A percentile compares a stretch with the other conserved stretches of the same genome.
These are phyloP conservation scores for Centropristis striata DNA, from an alignment of 2,113 vertebrate species.

Conservation along the genomic window DNA sequence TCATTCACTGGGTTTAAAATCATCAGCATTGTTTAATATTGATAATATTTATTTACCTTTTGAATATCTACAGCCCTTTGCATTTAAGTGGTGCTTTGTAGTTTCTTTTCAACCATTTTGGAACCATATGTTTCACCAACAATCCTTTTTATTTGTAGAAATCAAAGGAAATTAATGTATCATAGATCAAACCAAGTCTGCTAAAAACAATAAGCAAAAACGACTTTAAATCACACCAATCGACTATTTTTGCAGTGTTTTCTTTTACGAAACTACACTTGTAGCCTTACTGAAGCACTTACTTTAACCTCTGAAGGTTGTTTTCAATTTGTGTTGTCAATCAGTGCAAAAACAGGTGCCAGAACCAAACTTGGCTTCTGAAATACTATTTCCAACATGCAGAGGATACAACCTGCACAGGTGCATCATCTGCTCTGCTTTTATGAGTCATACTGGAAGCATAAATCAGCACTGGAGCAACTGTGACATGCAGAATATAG, in stretches of 20 bases:
- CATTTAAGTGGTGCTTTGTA: neutral
- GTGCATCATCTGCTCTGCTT: slow-evolving; percentile 4
- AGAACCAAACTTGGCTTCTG: slow-evolving; percentile 6
- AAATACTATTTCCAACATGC: neutral
- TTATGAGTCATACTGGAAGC: too few species aligned
- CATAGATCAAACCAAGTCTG: too few species aligned
- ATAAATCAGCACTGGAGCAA: neutral
- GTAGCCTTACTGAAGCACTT: neutral
- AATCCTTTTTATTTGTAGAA: too few species aligned
- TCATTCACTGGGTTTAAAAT: neutral
- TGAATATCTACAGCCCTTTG: neutral
- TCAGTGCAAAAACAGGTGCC: slow-evolving; percentile 43
- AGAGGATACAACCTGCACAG: neutral
- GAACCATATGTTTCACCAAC: too few species aligned
- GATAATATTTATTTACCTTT: neutral
- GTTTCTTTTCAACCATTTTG: neutral
- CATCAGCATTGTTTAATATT: neutral
- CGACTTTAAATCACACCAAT: too few species aligned
- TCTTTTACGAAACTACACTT: too few species aligned
- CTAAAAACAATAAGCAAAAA: too few species aligned
- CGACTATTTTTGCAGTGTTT: too few species aligned
- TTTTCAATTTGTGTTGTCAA: slow-evolving; percentile 32
- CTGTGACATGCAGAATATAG: too few species aligned
- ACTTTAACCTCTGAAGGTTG: slow-evolving; percentile 1
- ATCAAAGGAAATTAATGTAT: too few species aligned